Conservation (phyloP, 1,140 invertebrate species). For the Sitobion miscanthi region DNA sequence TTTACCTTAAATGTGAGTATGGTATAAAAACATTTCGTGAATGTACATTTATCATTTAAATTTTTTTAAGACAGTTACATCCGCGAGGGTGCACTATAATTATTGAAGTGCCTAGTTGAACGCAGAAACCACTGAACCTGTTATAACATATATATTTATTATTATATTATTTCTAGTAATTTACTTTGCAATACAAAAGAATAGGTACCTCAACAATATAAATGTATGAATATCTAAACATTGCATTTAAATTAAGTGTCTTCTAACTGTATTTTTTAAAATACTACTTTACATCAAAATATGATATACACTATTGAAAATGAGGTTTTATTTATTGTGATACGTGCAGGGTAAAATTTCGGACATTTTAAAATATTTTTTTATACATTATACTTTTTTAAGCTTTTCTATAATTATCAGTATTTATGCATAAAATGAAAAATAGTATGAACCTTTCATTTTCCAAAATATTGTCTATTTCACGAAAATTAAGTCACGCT, state of each 20-base stretch:
- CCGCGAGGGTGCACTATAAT: neutral
- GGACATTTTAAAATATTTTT: too few species aligned
- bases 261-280: neutral
- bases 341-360: too few species aligned
- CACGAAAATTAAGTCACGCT: neutral
- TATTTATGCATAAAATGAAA: neutral
- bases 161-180: neutral
- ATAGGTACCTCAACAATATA: neutral
- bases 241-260: neutral
- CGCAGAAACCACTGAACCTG: neutral
- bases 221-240: neutral
- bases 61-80: neutral
- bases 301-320: neutral
- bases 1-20: too few species aligned
- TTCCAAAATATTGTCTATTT: neutral
- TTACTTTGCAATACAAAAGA: neutral
- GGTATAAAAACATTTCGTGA: too few species aligned
- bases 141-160: neutral
- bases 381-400: too few species aligned
- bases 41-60: too few species aligned
- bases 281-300: neutral
- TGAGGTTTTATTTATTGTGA: neutral
- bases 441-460: neutral
- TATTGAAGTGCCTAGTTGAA: too few species aligned
- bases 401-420: neutral